Percentiles rank a stretch among this genome's conserved stretches.
Conservation (phyloP, 2,888 invertebrate species). For the Apamea epomidion region DNA sequence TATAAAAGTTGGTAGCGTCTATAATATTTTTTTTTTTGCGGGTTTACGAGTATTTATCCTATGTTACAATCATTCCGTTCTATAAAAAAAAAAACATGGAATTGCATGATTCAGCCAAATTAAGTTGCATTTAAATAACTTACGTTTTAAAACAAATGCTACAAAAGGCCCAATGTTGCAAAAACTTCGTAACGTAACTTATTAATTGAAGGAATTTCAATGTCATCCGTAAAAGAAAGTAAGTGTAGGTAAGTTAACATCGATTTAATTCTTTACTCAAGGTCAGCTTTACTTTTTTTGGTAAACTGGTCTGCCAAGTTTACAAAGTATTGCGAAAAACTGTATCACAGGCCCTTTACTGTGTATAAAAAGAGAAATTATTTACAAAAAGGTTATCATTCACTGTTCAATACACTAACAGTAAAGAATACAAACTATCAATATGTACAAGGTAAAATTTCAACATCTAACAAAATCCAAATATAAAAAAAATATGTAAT, state of each 20-base stretch:
- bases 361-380: conserved; percentile 52
- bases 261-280: conserved; percentile 13
- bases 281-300: conserved; percentile 32
- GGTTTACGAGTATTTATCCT: background rate
- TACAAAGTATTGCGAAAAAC: conserved; percentile 23
- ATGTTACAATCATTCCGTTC: background rate
- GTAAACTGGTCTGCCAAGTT: conserved; percentile 21
- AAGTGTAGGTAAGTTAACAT: background rate
- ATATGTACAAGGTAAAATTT: conserved; percentile 57
- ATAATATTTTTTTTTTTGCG: background rate
- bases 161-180: background rate
- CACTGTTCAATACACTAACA: conserved; percentile 10
- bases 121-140: background rate
- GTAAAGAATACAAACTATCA: conserved; percentile 22
- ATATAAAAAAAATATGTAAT: background rate
- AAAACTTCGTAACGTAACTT: background rate
- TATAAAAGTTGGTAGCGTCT: too few relatives aligned
- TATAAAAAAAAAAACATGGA: background rate
- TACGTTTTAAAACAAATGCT: background rate
- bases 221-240: conserved; percentile 6
- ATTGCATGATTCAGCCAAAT: background rate
- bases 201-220: conserved; percentile 8
- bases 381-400: conserved; percentile 30
- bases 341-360: conserved; percentile 23
- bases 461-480: background rate